These are phyloP conservation scores for Tetragonula carbonaria DNA, from an alignment of 2,888 invertebrate species.

Conservation along the genomic window DNA sequence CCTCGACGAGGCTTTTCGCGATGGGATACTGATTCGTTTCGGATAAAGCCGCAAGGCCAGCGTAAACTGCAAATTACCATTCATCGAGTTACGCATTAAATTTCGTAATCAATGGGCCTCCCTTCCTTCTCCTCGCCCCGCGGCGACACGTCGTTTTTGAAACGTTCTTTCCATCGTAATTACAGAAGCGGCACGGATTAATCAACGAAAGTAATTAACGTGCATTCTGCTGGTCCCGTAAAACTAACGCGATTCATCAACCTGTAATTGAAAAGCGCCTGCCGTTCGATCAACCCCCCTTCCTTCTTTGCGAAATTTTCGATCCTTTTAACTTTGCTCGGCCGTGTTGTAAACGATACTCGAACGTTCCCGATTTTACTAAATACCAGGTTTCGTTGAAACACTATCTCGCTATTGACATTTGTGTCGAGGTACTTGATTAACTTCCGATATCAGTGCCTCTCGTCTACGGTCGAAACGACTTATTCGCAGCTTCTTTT, in stretches of 20 bases:
- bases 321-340: neutral
- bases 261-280: conserved; percentile 23
- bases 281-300: neutral
- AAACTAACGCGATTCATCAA: conserved; percentile 27
- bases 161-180: conserved; percentile 23
- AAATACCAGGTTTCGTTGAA: neutral
- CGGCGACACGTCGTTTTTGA: conserved; percentile 5
- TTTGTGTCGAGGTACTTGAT: neutral
- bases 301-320: neutral
- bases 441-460: neutral
- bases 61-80: conserved; percentile 30
- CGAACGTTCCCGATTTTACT: neutral
- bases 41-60: conserved; percentile 1
- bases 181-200: conserved; percentile 16
- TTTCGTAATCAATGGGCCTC: conserved; percentile 28
- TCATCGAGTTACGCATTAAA: conserved; percentile 31
- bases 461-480: too few relatives aligned
- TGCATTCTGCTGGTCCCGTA: neutral
- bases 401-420: neutral
- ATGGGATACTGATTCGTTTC: conserved; percentile 16
- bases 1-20: neutral
- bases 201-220: conserved; percentile 38
- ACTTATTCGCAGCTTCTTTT: too few relatives aligned
- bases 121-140: neutral
- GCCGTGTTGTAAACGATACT: neutral